Conservation (phyloP, 2,888 invertebrate species). For the Nebria brevicollis region DNA sequence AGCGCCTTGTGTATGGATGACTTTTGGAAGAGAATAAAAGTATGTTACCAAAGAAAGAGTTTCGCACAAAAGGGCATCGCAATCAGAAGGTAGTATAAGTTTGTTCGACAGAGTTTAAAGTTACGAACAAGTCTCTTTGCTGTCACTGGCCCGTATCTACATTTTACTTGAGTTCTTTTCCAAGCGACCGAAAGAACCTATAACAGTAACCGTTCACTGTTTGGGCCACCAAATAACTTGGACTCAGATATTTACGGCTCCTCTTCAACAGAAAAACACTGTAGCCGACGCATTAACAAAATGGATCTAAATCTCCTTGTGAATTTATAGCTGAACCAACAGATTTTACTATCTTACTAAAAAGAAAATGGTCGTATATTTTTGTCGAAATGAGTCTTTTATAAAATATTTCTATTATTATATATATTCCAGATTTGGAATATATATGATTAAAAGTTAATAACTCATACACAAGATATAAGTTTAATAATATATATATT, state of each 20-base stretch:
- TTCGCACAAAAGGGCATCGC: not conserved
- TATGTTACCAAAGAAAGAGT: not conserved
- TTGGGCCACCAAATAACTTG: not conserved
- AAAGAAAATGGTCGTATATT: not conserved
- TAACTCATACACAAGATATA: no score
- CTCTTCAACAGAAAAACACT: not conserved
- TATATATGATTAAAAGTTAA: no score
- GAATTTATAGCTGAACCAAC: not conserved
- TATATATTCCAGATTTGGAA: not conserved
- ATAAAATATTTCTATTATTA: not conserved
- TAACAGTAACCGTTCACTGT: not conserved
- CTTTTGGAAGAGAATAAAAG: not conserved
- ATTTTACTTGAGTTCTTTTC: not conserved
- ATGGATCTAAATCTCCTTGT: not conserved
- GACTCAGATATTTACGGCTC: not conserved
- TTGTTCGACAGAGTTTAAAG: not conserved
- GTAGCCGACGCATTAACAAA: not conserved
- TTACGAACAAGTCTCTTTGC: slow-evolving; percentile 1
- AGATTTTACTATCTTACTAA: not conserved
- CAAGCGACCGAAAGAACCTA: not conserved
- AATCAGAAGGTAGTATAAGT: not conserved
- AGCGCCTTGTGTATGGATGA: not conserved
- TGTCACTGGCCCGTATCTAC: not conserved
- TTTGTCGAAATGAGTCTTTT: not conserved
- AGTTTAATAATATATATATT: no score